A percentile compares a stretch with the other conserved stretches of the same genome.
phyloP scores from a whole-genome alignment of 2,888 invertebrate genomes.

The Catotricha subobsoleta region DNA sequence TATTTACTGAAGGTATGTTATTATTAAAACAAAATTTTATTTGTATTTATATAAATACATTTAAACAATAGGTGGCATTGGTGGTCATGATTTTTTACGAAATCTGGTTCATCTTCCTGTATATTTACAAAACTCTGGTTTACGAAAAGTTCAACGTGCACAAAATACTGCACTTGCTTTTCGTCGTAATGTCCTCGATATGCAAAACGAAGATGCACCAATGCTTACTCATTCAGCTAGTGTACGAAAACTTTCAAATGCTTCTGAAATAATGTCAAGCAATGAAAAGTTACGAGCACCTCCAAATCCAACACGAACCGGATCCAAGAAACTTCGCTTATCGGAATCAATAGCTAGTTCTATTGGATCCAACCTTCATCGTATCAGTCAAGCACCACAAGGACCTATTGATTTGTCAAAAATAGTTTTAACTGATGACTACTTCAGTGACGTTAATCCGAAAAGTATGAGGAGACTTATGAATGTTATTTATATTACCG shows the following conservation, averaged over 20 bases:
- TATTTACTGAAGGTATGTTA: conserved; percentile 72
- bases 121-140: conserved; percentile 90
- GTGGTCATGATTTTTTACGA: conserved; percentile 83
- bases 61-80: conserved; percentile 36
- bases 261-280: conserved; percentile 65
- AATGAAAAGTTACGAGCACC: conserved; percentile 48
- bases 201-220: conserved; percentile 20
- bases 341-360: conserved; percentile 85
- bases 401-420: conserved; percentile 39
- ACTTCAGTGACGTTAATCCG: conserved; percentile 98
- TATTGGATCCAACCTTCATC: conserved; percentile 71
- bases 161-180: conserved; percentile 51
- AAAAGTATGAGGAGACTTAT: conserved; percentile 87
- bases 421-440: conserved; percentile 89
- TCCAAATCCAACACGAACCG: conserved; percentile 26
- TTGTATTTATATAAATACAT: background rate
- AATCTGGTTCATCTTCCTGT: conserved; percentile 97
- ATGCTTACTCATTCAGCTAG: conserved; percentile 37
- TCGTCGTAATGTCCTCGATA: conserved; percentile 24
- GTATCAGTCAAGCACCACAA: conserved; percentile 49
- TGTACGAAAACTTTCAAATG: conserved; percentile 55
- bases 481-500: conserved; percentile 94
- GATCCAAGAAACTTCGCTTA: conserved; percentile 55
- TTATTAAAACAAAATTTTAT: conserved; percentile 27
- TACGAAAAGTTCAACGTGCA: conserved; percentile 73